Evolutionary conservation across 1,140 invertebrate species (phyloP), one percentile per base, ranked within the genome.

Genomic region (Anadara kagoshimensis): DNA sequence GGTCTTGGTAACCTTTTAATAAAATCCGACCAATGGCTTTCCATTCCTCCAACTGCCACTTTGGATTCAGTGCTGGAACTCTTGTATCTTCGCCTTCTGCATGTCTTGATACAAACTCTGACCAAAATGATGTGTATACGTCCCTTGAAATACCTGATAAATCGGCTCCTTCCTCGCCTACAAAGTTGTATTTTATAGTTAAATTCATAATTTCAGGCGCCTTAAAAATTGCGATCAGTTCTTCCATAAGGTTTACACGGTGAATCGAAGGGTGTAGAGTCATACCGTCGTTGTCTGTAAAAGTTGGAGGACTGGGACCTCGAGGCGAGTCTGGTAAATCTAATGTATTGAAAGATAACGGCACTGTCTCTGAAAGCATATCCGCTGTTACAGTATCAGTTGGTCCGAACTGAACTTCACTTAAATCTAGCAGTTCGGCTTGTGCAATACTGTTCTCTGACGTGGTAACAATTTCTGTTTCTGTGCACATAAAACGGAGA

Each of bases 51-150:
- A 36, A 7, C 26, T 66, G 44, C 58, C 62, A 63, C 22, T 59
- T 58, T 0, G 54, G 29, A 58, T 49, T 62, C 5, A 73, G 26
- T 26, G 36, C 41, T 29, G 62, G 70, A 7, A 73, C 51, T 1
- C 70, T 49, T 11, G 26, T 26, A 12, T 66, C 70, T 36, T 73
- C 70, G 12, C 70, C 70, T 45, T 73, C 70, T 24, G 70, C 26
- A 41, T 26, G 36, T 29, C 45, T 16, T 18, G 10, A n/a, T 36
- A 73, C 58, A 51, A 66, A 66, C 12, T 65, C 29, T 16, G 41
- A 14, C 61, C 62, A 65, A 44, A 72, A 72, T 12, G 59, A 16
- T 14, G 47, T 14, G 43, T 70, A 54, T 10, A 44, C 69, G 64
- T 69, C 67, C 7, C 67, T 26, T 51, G 57, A 61, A 18, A 61